phyloP scores from a whole-genome alignment of 2,797 vertebrate species.

The Momotus momota region DNA sequence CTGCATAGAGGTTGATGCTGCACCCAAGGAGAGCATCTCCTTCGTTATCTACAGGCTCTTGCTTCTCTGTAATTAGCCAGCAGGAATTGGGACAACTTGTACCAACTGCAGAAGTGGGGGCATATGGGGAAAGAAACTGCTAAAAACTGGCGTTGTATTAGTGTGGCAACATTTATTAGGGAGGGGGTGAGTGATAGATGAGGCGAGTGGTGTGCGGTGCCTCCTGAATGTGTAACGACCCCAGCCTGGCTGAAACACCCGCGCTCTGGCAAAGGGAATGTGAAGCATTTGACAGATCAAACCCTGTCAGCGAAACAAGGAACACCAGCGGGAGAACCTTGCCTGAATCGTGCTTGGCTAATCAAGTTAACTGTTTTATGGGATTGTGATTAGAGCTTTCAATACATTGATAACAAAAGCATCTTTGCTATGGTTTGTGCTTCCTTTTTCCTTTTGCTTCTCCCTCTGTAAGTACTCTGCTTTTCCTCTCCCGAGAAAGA shows the following conservation, averaged over 20 bases:
- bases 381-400: slow-evolving; percentile 14
- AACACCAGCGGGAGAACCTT: not conserved
- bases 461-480: not conserved
- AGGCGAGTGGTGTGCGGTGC: not conserved
- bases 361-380: not conserved
- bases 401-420: not conserved
- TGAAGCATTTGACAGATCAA: slow-evolving; percentile 33
- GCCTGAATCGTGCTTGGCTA: not conserved
- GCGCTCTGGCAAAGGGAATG: not conserved
- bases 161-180: slow-evolving; percentile 41
- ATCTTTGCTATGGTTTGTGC: not conserved
- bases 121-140: not conserved
- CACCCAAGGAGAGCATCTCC: slow-evolving; percentile 35
- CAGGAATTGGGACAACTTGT: slow-evolving; percentile 51
- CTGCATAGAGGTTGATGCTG: not conserved
- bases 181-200: slow-evolving; percentile 34
- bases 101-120: not conserved
- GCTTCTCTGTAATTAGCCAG: slow-evolving; percentile 60
- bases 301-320: slow-evolving; percentile 15
- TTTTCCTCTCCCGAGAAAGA: not conserved
- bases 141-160: slow-evolving; percentile 3
- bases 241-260: slow-evolving; percentile 39
- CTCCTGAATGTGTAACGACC: slow-evolving; percentile 51
- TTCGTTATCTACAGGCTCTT: not conserved
- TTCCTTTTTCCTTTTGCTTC: not conserved